Base-by-base conservation (phyloP, 2,888 invertebrate genomes). In the Cataglyphis albicans region DNA sequence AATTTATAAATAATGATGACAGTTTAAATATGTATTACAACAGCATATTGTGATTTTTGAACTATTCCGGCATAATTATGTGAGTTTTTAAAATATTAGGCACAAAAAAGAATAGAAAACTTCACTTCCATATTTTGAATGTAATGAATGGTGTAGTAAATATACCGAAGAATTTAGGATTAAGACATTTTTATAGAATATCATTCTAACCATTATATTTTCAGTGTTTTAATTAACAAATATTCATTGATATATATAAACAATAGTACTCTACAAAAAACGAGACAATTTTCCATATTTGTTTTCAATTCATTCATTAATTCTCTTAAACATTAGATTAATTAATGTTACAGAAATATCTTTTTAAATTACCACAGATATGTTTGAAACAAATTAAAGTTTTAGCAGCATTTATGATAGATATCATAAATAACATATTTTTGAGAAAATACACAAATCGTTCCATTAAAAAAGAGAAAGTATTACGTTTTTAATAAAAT, bases 371-470 rank as follows among this genome's bases (percentile, higher is more conserved):
- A 63, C 38, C 41, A 29, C 52, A 44, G 18, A 41, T 10, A 38
- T 52, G 5, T 70, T 5, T 52, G 21, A 44, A 75, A 83, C 3
- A 52, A 52, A n/a, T 59, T 57, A 10, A 72, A 38, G 18, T 72
- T 57, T 72, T 7, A 67, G 65, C 59, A 48, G 12, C 25, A 68
- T 59, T 44, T 32, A 52, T 63, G 44, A 55, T 74, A 57, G 18
- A 55, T 38, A 44, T 75, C 70, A 44, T 88, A 78, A 65, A 83
- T 84, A 85, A 86, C 89, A 85, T 92, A 91, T 91, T 91, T 93
- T 90, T 68, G 90, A 91, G 84, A 81, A 82, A 86, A 87, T 48
- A 35, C 21, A 64, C 25, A 64, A 86, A 59, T 82, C 82, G 84
- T 86, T 38, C 32, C 81, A 55, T 73, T 38, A 63, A 52, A 52